Percentiles rank a stretch among this genome's conserved stretches.
Evolutionary conservation across 2,113 vertebrate species (phyloP).

Genomic region (Carassius gibelio): DNA sequence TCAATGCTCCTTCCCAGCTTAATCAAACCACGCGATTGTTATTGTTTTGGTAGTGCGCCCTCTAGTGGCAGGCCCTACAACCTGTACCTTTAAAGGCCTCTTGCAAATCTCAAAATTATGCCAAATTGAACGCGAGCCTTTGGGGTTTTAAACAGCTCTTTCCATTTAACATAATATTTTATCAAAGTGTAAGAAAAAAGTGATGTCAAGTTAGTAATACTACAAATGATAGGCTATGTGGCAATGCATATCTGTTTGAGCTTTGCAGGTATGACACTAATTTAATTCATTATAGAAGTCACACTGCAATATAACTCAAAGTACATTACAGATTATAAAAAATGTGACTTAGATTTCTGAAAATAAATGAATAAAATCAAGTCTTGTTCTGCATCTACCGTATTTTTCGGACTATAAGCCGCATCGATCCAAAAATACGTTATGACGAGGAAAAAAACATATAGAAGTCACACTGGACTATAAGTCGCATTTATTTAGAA

Average conservation of each 20-base stretch:
- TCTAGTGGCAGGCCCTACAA: too few relatives aligned
- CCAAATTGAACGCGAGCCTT: not conserved
- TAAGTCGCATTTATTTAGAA: too few relatives aligned
- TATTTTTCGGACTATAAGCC: too few relatives aligned
- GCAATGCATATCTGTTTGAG: not conserved
- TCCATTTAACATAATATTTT: not conserved
- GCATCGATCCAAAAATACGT: too few relatives aligned
- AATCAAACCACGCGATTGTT: too few relatives aligned
- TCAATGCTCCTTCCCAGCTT: too few relatives aligned
- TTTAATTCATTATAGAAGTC: not conserved
- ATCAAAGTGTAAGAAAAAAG: not conserved
- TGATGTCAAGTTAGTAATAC: not conserved
- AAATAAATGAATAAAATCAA: not conserved
- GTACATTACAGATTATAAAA: not conserved
- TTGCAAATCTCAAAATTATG: not conserved
- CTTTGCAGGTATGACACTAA: not conserved
- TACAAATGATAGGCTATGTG: not conserved
- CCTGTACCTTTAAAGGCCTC: too few relatives aligned
- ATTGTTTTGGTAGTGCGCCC: too few relatives aligned
- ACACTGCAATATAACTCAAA: not conserved
- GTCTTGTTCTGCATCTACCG: not conserved
- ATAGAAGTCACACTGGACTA: too few relatives aligned
- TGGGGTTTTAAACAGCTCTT: not conserved
- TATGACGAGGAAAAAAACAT: too few relatives aligned
- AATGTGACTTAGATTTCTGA: not conserved